These are phyloP conservation scores for Ginglymostoma cirratum DNA, from an alignment of 2,113 vertebrate genomes.

Conservation along the genomic window DNA sequence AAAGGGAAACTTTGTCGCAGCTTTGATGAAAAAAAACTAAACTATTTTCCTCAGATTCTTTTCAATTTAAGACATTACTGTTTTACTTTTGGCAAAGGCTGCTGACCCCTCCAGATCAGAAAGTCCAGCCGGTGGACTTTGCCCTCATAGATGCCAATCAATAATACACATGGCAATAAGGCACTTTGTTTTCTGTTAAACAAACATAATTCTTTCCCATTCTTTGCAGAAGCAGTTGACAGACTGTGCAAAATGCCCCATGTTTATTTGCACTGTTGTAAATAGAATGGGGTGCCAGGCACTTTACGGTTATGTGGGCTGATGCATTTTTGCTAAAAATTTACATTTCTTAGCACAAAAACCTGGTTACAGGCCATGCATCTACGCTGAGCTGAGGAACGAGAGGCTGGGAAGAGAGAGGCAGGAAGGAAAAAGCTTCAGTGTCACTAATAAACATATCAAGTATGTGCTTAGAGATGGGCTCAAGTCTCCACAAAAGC, in stretches of 20 bases:
- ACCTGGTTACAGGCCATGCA: not conserved
- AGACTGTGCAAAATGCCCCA: not conserved
- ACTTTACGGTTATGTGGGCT: not conserved
- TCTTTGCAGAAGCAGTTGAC: not conserved
- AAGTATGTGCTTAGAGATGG: not conserved
- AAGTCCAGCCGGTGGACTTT: not conserved
- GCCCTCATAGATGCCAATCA: not conserved
- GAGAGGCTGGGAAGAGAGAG: not conserved
- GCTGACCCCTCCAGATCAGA: not conserved
- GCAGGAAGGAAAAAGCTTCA: not conserved
- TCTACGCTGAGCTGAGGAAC: not conserved
- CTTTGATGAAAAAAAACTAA: slow-evolving; percentile 1
- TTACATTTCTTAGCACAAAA: not conserved
- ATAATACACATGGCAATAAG: not conserved
- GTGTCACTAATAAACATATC: slow-evolving; percentile 24
- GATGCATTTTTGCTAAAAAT: not conserved
- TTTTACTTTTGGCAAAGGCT: not conserved
- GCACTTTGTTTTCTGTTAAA: not conserved
- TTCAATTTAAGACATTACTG: not conserved
- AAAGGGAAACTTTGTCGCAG: not conserved
- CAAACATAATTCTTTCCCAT: not conserved
- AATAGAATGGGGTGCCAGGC: not conserved
- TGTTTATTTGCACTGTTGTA: not conserved
- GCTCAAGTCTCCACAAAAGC: not conserved
- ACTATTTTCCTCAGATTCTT: not conserved